These are phyloP conservation scores for Dermatemys mawii DNA, from an alignment of 2,113 vertebrate genomes.

Conservation along the genomic window DNA sequence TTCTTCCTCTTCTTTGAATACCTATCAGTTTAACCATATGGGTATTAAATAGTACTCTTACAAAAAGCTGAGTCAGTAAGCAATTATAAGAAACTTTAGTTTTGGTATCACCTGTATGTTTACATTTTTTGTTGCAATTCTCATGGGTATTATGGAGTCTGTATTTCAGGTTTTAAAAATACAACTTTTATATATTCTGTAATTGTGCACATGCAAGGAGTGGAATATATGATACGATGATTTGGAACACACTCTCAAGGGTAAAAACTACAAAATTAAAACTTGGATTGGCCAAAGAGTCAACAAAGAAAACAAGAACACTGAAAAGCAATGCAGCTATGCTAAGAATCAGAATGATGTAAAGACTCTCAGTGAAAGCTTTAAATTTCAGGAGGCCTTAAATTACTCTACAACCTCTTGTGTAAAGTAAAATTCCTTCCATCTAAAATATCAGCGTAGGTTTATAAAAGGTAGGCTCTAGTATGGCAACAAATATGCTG, in stretches of 20 bases:
- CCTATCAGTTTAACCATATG: slow-evolving; percentile 79
- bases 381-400: neutral
- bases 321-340: neutral
- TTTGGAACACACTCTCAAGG: neutral
- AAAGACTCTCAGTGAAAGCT: neutral
- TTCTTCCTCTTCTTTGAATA: slow-evolving; percentile 99
- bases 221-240: neutral
- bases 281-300: neutral
- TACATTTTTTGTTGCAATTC: neutral
- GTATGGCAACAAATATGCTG: neutral
- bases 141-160: neutral
- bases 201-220: neutral
- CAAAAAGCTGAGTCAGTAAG: neutral
- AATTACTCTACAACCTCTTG: neutral
- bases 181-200: rapidly evolving
- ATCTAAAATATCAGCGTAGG: neutral
- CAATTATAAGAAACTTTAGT: neutral
- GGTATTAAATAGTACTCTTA: neutral
- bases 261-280: neutral
- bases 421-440: neutral
- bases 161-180: neutral
- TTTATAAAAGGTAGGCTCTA: neutral
- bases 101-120: neutral
- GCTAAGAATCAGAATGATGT: neutral
- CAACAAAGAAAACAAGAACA: neutral